Percentiles rank a stretch among this genome's conserved stretches.
Conservation (phyloP, 2,888 invertebrate species). For the Protophormia terraenovae region DNA sequence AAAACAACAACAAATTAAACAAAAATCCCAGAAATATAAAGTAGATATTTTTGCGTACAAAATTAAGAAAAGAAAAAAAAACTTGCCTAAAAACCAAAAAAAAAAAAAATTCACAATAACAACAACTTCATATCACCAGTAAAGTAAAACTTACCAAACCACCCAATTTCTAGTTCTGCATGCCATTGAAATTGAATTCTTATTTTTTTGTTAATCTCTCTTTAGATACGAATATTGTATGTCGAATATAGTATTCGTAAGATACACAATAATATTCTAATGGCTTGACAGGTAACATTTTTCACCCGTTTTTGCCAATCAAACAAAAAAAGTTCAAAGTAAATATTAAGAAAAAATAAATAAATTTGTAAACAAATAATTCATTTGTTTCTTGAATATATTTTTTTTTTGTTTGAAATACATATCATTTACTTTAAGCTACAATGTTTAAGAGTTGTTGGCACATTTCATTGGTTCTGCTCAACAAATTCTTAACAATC, state of each 20-base stretch:
- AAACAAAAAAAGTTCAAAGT: not conserved
- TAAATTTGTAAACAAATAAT: conserved; percentile 40
- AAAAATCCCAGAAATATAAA: not conserved
- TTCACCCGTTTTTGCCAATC: not conserved
- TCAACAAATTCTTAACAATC: conserved; percentile 27
- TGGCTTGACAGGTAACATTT: conserved; percentile 4
- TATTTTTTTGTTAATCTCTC: not conserved
- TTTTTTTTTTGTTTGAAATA: not conserved
- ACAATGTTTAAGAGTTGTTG: conserved; percentile 1
- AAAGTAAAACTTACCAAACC: conserved; percentile 43
- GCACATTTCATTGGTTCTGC: not conserved
- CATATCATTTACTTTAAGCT: not conserved
- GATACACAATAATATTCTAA: conserved; percentile 3
- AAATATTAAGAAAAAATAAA: not conserved
- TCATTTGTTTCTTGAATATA: not conserved
- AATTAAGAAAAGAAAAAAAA: not conserved
- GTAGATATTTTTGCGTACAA: conserved; percentile 41
- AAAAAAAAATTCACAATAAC: not conserved
- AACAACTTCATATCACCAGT: not conserved
- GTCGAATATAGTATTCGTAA: too few relatives aligned
- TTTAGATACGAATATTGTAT: not conserved
- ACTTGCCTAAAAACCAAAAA: not conserved
- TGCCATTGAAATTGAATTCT: conserved; percentile 26
- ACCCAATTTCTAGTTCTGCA: conserved; percentile 48
- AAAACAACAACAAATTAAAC: conserved; percentile 4